Percentiles rank a stretch among this genome's conserved stretches.
Evolutionary conservation across 2,888 invertebrate species (phyloP).

Genomic region (Beris chalybata): DNA sequence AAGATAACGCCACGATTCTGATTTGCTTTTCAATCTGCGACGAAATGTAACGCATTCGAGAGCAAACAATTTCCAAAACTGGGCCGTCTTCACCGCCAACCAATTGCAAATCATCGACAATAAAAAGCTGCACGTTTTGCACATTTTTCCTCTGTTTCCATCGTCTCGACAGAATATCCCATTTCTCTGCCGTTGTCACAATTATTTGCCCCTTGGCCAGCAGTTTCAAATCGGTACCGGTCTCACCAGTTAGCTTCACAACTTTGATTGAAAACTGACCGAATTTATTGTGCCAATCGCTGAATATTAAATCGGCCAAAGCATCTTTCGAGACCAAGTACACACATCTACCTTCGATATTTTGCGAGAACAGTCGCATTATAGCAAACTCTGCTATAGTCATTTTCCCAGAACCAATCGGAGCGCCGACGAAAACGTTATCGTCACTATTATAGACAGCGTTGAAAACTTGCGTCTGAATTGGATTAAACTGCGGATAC

Average conservation of each 20-base stretch:
- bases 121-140: constrained; percentile 93
- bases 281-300: constrained; percentile 92
- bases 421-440: constrained; percentile 94
- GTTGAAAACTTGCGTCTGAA: constrained; percentile 99
- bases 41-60: constrained; percentile 91
- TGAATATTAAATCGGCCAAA: constrained; percentile 84
- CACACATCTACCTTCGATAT: constrained; percentile 81
- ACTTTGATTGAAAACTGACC: constrained; percentile 74
- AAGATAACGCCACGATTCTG: constrained; percentile 89
- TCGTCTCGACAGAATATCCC: constrained; percentile 96
- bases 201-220: constrained; percentile 94
- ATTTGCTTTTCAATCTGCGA: constrained; percentile 90
- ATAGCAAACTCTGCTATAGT: constrained; percentile 96
- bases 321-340: constrained; percentile 92
- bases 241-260: constrained; percentile 94
- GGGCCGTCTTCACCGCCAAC: constrained; percentile 91
- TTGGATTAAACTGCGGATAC: constrained; percentile 95
- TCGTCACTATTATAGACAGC: constrained; percentile 98
- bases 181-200: constrained; percentile 95
- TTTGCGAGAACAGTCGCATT: constrained; percentile 77
- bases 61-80: constrained; percentile 90
- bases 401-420: constrained; percentile 90
- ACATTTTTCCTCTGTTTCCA: constrained; percentile 99
- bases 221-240: constrained; percentile 93
- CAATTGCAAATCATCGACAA: constrained; percentile 94